Percentiles rank a stretch among this genome's conserved stretches.
phyloP scores from a whole-genome alignment of 2,888 invertebrate species.

The Epinotia ramella region DNA sequence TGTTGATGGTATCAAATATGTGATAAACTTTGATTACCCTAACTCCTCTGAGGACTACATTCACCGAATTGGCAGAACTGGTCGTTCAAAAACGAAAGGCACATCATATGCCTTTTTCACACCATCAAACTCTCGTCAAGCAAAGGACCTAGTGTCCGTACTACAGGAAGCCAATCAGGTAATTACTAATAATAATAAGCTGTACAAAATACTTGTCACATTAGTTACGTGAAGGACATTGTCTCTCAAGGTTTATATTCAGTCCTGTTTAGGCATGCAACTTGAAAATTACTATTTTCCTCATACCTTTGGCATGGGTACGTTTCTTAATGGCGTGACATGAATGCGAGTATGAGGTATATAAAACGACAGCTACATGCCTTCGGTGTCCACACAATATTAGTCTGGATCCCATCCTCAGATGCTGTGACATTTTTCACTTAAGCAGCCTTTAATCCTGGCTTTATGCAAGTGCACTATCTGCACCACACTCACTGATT shows the following conservation, averaged over 20 bases:
- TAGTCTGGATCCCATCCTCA: conserved; percentile 92
- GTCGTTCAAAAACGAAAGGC: conserved; percentile 93
- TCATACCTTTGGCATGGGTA: conserved; percentile 92
- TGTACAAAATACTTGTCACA: neutral
- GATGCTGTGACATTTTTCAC: conserved; percentile 83
- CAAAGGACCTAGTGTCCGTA: conserved; percentile 94
- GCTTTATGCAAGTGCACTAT: no score
- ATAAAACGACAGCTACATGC: conserved; percentile 88
- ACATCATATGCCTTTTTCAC: conserved; percentile 98
- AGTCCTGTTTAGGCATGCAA: no score
- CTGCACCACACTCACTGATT: no score
- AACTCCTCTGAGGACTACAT: conserved; percentile 98
- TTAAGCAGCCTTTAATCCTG: neutral
- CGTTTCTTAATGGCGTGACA: conserved; percentile 87
- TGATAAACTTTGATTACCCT: conserved; percentile 98
- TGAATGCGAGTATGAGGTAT: conserved; percentile 91
- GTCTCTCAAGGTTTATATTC: neutral
- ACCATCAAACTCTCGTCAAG: conserved; percentile 93
- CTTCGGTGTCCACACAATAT: conserved; percentile 91
- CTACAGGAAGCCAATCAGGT: conserved; percentile 96
- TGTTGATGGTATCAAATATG: conserved; percentile 98
- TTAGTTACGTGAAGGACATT: neutral
- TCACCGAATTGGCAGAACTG: conserved; percentile 97
- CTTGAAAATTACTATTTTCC: conserved; percentile 62
- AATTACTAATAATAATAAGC: conserved; percentile 52